Evolutionary conservation across 2,888 invertebrate genomes (phyloP).

Genomic region (Epirrhoe tristata): DNA sequence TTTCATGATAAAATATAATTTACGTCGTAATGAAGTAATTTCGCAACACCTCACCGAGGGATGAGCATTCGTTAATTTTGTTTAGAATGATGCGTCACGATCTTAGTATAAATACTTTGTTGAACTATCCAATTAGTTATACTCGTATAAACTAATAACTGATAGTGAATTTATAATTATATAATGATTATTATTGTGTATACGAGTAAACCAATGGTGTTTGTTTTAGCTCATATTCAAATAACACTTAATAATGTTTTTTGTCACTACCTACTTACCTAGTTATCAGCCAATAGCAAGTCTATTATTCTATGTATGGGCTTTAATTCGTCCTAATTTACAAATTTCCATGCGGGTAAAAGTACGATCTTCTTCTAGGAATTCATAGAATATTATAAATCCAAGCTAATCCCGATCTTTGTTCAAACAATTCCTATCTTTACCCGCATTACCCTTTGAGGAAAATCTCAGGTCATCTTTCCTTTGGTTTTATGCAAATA

Average conservation of each 20-base stretch:
- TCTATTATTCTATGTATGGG: too few species aligned
- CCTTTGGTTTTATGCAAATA: slow-evolving; percentile 23
- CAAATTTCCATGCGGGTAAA: neutral
- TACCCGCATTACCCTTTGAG: slow-evolving; percentile 20
- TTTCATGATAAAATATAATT: slow-evolving; percentile 50
- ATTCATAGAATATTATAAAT: neutral
- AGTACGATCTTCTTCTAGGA: neutral
- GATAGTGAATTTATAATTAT: too few species aligned
- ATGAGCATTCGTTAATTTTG: slow-evolving; percentile 40
- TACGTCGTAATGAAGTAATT: slow-evolving; percentile 50
- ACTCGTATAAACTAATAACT: neutral
- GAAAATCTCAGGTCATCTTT: slow-evolving; percentile 16
- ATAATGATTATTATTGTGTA: too few species aligned
- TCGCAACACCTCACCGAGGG: slow-evolving; percentile 45
- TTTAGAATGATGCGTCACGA: slow-evolving; percentile 18
- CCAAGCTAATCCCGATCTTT: neutral
- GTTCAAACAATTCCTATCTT: slow-evolving; percentile 10
- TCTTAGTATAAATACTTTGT: neutral
- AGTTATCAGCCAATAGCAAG: too few species aligned
- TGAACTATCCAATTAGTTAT: neutral
- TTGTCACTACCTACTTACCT: too few species aligned
- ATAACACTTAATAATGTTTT: too few species aligned
- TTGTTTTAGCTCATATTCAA: too few species aligned
- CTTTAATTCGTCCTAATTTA: too few species aligned
- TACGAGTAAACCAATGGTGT: too few species aligned